These are phyloP conservation scores for Hirtodrosophila histrioides DNA, from an alignment of 2,888 invertebrate species.

Conservation along the genomic window DNA sequence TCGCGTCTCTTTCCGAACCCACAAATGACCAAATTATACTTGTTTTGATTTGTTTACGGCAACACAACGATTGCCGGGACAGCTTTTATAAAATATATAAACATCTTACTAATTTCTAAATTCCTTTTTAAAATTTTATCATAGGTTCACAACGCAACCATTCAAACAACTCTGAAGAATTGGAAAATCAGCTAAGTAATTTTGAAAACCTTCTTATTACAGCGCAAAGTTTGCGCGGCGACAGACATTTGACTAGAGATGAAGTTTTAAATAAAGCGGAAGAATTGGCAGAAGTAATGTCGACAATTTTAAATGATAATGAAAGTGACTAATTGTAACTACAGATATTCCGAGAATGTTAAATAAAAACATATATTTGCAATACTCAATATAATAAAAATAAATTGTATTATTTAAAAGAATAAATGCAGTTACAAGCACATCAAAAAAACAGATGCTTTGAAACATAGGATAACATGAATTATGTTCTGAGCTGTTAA, in stretches of 20 bases:
- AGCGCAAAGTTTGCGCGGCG: slow-evolving; percentile 59
- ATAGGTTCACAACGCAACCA: slow-evolving; percentile 23
- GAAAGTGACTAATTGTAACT: slow-evolving; percentile 57
- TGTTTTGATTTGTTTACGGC: no score
- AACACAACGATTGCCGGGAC: no score
- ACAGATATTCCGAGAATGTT: slow-evolving; percentile 7
- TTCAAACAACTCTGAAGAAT: slow-evolving; percentile 45
- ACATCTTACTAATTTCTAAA: neutral
- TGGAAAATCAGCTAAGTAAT: slow-evolving; percentile 63
- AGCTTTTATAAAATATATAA: no score
- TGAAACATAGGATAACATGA: no score
- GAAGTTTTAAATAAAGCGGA: slow-evolving; percentile 63
- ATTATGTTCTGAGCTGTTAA: no score
- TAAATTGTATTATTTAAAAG: no score
- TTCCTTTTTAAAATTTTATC: neutral
- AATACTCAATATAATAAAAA: neutral
- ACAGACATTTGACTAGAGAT: slow-evolving; percentile 58
- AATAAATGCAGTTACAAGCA: no score
- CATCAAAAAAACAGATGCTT: no score
- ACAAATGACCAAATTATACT: no score
- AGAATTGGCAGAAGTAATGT: slow-evolving; percentile 58
- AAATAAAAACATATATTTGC: slow-evolving; percentile 2
- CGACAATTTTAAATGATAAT: slow-evolving; percentile 65
- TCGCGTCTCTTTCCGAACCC: no score
- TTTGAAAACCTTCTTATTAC: slow-evolving; percentile 65